Conservation (phyloP, 1,140 invertebrate species). For the Nebria ingens region DNA sequence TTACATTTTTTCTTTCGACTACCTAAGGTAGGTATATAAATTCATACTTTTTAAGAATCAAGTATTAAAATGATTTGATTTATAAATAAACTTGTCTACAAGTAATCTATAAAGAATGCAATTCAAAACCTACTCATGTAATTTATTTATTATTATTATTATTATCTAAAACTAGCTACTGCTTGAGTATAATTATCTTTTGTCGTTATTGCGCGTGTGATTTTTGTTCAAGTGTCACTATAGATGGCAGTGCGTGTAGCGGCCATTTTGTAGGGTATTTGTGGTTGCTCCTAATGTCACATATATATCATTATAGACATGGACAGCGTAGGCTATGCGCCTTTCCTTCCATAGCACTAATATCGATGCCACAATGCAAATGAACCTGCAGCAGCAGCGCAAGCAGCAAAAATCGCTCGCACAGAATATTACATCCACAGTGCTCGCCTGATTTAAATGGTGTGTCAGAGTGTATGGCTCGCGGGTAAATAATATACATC, state of each 20-base stretch:
- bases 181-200: neutral
- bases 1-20: too few relatives aligned
- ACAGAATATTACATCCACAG: neutral
- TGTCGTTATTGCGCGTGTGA: neutral
- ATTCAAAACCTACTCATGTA: too few relatives aligned
- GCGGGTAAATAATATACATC: slow-evolving; percentile 27
- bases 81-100: too few relatives aligned
- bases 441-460: neutral
- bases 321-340: neutral
- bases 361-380: slow-evolving; percentile 12
- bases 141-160: too few relatives aligned
- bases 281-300: neutral
- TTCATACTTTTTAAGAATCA: too few relatives aligned
- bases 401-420: neutral
- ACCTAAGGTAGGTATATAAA: too few relatives aligned
- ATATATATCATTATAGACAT: neutral
- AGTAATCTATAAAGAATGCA: too few relatives aligned
- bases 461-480: slow-evolving; percentile 11
- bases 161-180: too few relatives aligned
- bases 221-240: neutral
- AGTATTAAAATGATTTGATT: too few relatives aligned
- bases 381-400: neutral
- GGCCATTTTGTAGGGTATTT: neutral
- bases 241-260: neutral
- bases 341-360: too few relatives aligned